Conservation (phyloP, 2,113 vertebrate species). For the Aegithalos caudatus region DNA sequence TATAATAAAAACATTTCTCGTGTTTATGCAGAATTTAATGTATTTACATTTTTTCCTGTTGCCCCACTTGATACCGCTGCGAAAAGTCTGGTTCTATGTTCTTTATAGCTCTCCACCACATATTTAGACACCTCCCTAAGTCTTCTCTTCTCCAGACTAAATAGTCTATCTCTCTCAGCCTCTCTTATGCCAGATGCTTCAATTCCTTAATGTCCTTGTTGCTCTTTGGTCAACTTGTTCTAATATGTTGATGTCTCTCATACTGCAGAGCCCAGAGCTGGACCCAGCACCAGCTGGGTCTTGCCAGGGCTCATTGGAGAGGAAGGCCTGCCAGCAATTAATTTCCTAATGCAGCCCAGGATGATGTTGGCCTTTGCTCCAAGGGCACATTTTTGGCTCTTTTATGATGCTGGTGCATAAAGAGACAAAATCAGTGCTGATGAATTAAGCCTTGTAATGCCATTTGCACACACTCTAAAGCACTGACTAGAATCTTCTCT, state of each 20-base stretch:
- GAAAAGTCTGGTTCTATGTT: neutral
- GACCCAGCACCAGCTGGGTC: neutral
- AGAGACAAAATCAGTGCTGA: neutral
- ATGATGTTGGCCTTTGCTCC: neutral
- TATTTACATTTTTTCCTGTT: neutral
- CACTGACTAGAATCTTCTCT: neutral
- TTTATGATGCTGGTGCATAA: neutral
- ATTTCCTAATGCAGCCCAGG: neutral
- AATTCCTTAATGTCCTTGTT: neutral
- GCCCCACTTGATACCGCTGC: neutral
- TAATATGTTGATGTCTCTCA: neutral
- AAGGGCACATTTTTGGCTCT: neutral
- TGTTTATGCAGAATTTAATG: neutral
- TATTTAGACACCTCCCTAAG: neutral
- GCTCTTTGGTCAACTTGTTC: neutral
- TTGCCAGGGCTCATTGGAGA: neutral
- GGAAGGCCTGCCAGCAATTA: neutral
- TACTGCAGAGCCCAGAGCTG: neutral
- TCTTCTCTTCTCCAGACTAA: neutral
- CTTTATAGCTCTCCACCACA: neutral
- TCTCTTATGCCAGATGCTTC: neutral
- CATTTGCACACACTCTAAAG: neutral
- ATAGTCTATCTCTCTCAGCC: neutral
- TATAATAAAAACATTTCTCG: neutral
- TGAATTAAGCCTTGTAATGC: neutral